Conservation (phyloP, 1,140 invertebrate genomes). For the Lordiphosa clarofinis region DNA sequence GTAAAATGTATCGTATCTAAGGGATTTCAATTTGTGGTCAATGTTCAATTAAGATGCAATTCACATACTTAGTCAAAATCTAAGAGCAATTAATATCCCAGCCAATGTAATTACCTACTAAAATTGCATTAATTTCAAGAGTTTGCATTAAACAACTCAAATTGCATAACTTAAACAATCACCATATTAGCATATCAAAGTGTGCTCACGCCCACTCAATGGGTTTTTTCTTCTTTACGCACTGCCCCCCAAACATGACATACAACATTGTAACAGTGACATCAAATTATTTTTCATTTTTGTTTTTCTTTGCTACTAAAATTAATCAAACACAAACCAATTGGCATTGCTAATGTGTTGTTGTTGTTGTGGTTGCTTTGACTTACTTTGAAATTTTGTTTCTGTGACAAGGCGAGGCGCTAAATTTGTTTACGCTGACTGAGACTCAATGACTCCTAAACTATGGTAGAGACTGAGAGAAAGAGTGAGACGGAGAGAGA, state of each 20-base stretch:
- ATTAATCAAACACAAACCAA: slow-evolving; percentile 33
- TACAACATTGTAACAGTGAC: slow-evolving; percentile 63
- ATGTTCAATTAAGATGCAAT: no score
- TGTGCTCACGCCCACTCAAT: slow-evolving; percentile 1
- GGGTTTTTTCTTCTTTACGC: slow-evolving; percentile 22
- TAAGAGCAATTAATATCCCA: no score
- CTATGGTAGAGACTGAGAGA: slow-evolving; percentile 7
- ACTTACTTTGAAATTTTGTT: slow-evolving; percentile 49
- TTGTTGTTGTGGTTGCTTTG: slow-evolving; percentile 22
- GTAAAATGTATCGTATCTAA: no score
- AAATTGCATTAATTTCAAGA: slow-evolving; percentile 11
- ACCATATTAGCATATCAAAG: slow-evolving; percentile 49
- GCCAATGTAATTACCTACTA: slow-evolving; percentile 2
- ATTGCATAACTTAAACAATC: slow-evolving; percentile 43
- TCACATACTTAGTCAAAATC: no score
- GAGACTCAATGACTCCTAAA: slow-evolving; percentile 52
- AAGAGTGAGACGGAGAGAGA: not conserved
- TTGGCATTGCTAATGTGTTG: slow-evolving; percentile 44
- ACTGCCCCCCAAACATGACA: slow-evolving; percentile 45
- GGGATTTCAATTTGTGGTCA: no score
- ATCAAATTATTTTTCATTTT: slow-evolving; percentile 50
- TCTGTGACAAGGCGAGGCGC: slow-evolving; percentile 65
- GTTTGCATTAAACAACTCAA: slow-evolving; percentile 24
- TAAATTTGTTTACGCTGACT: slow-evolving; percentile 60
- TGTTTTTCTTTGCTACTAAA: slow-evolving; percentile 24